Evolutionary conservation across 2,888 invertebrate species (phyloP).

Genomic region (Harpagoxenus sublaevis): DNA sequence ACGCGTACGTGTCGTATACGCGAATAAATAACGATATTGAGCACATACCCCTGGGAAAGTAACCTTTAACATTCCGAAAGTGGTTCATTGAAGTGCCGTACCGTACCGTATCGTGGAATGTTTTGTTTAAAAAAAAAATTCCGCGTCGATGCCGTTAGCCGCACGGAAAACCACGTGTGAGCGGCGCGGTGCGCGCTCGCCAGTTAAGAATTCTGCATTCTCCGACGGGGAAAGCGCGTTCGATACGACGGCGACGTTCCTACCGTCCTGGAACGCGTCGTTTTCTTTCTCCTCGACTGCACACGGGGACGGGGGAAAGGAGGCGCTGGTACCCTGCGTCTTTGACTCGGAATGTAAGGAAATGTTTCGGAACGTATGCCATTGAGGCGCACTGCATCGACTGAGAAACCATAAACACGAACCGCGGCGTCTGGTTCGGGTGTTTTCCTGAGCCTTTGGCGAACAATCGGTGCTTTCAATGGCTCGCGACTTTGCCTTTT

Average conservation of each 20-base stretch:
- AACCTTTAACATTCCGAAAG: neutral
- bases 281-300: conserved; percentile 58
- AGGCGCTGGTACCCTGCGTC: conserved; percentile 35
- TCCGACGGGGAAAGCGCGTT: conserved; percentile 42
- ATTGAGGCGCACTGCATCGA: conserved; percentile 37
- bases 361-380: conserved; percentile 63
- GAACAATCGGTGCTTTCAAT: conserved; percentile 22
- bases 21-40: conserved; percentile 19
- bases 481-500: conserved; percentile 4
- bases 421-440: conserved; percentile 15
- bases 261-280: conserved; percentile 55
- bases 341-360: conserved; percentile 68
- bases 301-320: neutral
- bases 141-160: conserved; percentile 12
- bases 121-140: conserved; percentile 16
- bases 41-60: neutral
- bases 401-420: conserved; percentile 60
- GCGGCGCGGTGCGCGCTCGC: conserved; percentile 16
- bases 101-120: conserved; percentile 12
- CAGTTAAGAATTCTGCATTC: conserved; percentile 62
- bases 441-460: conserved; percentile 9
- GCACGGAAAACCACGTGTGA: conserved; percentile 5
- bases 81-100: conserved; percentile 6
- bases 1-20: neutral
- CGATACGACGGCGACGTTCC: conserved; percentile 61